These are phyloP conservation scores for Ochropleura leucogaster DNA, from an alignment of 2,888 invertebrate species.

Conservation along the genomic window DNA sequence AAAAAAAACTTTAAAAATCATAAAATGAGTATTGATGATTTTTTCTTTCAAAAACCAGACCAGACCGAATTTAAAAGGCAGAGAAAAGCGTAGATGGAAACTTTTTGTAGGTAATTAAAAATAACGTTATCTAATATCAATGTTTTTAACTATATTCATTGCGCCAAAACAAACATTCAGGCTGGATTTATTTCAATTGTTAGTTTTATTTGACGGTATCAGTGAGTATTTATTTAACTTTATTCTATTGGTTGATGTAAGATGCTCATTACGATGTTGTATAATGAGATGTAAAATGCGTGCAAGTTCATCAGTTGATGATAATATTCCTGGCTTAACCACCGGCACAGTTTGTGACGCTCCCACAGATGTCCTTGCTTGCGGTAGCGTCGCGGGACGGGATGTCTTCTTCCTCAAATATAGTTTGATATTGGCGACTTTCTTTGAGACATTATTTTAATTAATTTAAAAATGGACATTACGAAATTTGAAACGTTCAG, in stretches of 20 bases:
- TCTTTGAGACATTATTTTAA: no score
- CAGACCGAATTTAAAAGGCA: no score
- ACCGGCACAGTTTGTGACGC: background rate
- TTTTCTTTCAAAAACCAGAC: no score
- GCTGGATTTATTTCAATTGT: background rate
- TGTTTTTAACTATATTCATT: background rate
- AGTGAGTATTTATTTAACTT: background rate
- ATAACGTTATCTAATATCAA: background rate
- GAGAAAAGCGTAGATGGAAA: no score
- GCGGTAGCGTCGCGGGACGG: background rate
- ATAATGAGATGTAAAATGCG: background rate
- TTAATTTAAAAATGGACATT: no score
- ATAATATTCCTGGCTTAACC: background rate
- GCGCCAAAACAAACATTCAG: background rate
- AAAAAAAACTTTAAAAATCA: no score
- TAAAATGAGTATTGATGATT: no score
- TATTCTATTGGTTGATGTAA: background rate
- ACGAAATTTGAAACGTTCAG: no score
- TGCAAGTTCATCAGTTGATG: background rate
- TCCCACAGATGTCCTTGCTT: no score
- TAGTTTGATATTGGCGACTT: no score
- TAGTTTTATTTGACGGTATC: background rate
- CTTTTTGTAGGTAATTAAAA: no score
- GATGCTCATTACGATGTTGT: no score
- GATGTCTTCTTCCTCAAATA: background rate